These are phyloP conservation scores for Muricea muricata DNA, from an alignment of 92 coral and sea anemone genomes.

Conservation along the genomic window DNA sequence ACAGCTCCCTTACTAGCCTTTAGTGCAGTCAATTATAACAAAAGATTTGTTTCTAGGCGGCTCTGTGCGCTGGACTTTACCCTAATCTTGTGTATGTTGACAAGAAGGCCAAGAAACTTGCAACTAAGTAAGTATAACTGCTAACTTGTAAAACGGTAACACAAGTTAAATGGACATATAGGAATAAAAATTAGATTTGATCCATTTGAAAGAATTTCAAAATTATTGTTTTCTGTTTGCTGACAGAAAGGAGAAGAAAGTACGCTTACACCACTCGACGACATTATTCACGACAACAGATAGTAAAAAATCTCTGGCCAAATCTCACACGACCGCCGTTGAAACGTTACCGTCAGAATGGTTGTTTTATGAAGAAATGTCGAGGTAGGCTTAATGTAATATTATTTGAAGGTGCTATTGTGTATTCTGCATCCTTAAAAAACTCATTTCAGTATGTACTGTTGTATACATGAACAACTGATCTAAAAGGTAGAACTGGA, in stretches of 20 bases:
- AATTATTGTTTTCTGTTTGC: neutral
- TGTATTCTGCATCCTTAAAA: no score
- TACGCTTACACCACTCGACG: slow-evolving; percentile 86
- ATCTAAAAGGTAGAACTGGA: no score
- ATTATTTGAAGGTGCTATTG: neutral
- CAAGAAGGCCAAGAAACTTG: slow-evolving; percentile 72
- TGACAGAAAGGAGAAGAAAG: slow-evolving; percentile 86
- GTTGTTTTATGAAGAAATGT: slow-evolving; percentile 96
- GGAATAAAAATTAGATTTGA: no score
- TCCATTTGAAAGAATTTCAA: no score
- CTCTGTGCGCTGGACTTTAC: slow-evolving; percentile 91
- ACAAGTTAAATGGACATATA: no score
- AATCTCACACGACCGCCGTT: slow-evolving; percentile 75
- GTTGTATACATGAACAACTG: no score
- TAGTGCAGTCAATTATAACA: no score
- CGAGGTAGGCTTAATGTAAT: slow-evolving; percentile 65
- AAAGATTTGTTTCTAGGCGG: slow-evolving; percentile 73
- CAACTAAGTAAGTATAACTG: slow-evolving; percentile 95
- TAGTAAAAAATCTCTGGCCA: slow-evolving; percentile 62
- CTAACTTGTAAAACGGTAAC: no score
- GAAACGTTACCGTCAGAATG: slow-evolving; percentile 86
- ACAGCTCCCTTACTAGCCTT: no score
- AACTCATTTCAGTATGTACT: no score
- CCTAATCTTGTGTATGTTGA: slow-evolving; percentile 91
- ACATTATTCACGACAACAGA: slow-evolving; percentile 76